phyloP scores from a whole-genome alignment of 2,888 invertebrate genomes.

The Temnothorax ravouxi region DNA sequence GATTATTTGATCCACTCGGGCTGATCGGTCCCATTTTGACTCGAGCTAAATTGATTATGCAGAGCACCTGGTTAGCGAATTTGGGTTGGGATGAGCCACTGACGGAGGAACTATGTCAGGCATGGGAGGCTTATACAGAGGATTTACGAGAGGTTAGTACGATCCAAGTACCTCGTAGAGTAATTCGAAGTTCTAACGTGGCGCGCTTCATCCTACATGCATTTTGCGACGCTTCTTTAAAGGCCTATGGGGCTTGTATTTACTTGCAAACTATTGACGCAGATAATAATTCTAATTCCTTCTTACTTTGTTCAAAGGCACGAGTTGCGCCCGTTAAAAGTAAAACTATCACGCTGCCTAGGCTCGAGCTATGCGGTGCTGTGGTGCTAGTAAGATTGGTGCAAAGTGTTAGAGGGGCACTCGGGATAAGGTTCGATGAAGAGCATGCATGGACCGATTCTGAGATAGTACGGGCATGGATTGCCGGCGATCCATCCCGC shows the following conservation, averaged over 20 bases:
- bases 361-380: background rate
- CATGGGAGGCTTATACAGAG: background rate
- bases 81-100: background rate
- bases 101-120: rapidly evolving
- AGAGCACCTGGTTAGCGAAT: background rate
- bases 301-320: background rate
- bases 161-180: background rate
- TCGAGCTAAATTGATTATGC: background rate
- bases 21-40: too few species aligned
- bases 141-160: background rate
- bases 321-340: background rate
- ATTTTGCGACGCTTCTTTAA: constrained; percentile 4
- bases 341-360: background rate
- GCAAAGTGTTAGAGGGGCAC: rapidly evolving
- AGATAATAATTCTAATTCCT: background rate
- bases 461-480: background rate
- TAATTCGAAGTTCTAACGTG: background rate
- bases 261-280: background rate
- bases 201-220: background rate
- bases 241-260: background rate
- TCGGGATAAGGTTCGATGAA: background rate
- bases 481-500: background rate
- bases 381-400: background rate
- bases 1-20: background rate
- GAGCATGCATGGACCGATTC: background rate